These are phyloP conservation scores for Onchidella celtica DNA, from an alignment of 2,888 invertebrate species.

Conservation along the genomic window DNA sequence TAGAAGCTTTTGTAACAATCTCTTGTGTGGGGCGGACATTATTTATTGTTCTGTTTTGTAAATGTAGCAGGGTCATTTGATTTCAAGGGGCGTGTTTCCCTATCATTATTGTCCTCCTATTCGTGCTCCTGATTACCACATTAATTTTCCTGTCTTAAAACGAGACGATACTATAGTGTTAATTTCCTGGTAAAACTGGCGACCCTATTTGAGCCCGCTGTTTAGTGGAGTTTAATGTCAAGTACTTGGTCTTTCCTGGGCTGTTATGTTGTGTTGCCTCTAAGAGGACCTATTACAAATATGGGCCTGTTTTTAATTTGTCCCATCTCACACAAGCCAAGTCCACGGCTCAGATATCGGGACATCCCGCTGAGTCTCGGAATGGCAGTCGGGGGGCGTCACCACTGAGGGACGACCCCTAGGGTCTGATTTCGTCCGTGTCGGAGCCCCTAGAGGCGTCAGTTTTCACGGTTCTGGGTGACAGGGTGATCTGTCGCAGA, in stretches of 20 bases:
- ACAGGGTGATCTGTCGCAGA: not conserved
- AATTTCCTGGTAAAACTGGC: not conserved
- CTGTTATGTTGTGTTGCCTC: not conserved
- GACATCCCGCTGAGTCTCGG: not conserved
- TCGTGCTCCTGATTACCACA: too few species aligned
- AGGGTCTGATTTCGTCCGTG: not conserved
- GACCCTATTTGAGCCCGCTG: not conserved
- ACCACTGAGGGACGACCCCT: not conserved
- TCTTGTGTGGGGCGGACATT: too few species aligned
- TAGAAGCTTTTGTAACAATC: too few species aligned
- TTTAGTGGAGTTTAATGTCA: not conserved
- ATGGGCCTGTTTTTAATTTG: not conserved
- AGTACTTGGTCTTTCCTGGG: not conserved
- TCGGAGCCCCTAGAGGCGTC: not conserved
- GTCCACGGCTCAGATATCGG: not conserved
- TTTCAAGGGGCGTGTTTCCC: too few species aligned
- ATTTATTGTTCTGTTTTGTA: too few species aligned
- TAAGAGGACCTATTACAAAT: not conserved
- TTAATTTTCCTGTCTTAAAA: too few species aligned
- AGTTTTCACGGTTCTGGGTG: slow-evolving; percentile 23
- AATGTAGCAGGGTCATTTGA: too few species aligned
- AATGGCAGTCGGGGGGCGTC: not conserved
- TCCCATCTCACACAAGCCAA: not conserved
- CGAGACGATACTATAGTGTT: too few species aligned
- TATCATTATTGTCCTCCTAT: too few species aligned